Percentiles rank a stretch among this genome's conserved stretches.
These are phyloP conservation scores for Anastrepha ludens DNA, from an alignment of 1,140 invertebrate genomes.

Conservation along the genomic window DNA sequence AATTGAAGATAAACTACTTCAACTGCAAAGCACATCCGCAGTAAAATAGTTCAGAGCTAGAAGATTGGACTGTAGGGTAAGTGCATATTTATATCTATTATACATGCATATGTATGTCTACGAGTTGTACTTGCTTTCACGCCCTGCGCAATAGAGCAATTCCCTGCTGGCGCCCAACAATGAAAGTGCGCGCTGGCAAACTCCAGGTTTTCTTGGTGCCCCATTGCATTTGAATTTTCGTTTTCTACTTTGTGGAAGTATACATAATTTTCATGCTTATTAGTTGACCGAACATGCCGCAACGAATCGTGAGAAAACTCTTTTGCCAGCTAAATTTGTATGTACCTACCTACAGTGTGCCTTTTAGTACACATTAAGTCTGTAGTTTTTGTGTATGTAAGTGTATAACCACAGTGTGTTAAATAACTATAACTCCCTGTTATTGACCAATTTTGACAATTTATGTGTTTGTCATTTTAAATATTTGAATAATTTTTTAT, in stretches of 20 bases:
- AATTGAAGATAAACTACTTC: no score
- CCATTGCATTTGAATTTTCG: background rate
- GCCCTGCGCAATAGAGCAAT: background rate
- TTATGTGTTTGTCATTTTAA: no score
- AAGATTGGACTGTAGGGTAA: background rate
- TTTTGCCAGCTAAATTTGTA: background rate
- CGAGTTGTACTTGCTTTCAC: background rate
- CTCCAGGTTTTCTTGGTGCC: background rate
- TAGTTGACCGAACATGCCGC: conserved; percentile 51
- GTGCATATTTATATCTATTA: background rate
- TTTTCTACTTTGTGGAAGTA: background rate
- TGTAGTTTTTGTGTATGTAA: no score
- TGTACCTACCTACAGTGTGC: background rate
- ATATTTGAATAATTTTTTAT: no score
- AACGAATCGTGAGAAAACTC: conserved; percentile 51
- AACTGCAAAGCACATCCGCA: no score
- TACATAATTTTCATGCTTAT: conserved; percentile 40
- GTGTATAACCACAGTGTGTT: no score
- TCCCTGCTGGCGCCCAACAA: conserved; percentile 38
- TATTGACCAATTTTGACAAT: no score
- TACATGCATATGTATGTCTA: background rate
- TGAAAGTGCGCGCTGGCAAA: background rate
- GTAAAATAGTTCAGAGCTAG: no score
- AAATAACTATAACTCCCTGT: no score
- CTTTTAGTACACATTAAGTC: no score